Evolutionary conservation across 2,888 invertebrate species (phyloP), one percentile per base, ranked within the genome.

Genomic region (Julus scanicus): DNA sequence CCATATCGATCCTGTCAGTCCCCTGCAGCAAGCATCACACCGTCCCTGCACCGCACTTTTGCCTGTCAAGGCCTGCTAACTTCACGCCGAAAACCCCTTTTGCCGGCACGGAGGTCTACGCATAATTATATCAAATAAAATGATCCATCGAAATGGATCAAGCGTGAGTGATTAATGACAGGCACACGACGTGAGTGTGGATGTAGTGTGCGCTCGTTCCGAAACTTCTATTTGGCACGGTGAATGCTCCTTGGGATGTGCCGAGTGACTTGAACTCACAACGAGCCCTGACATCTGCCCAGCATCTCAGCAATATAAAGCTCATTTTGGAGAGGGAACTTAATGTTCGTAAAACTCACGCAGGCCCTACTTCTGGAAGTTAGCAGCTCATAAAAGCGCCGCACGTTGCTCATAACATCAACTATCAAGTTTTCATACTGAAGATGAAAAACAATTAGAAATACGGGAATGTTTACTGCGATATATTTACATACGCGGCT

Each of bases 111-210:
- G 37, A 80, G 80, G 80, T 80, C 80, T 13, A 13, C 9, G 80
- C 80, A 80, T 80, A 80, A 80, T 80, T 80, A 80, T 80, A 80
- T 80, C 80, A 80, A 80, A 80, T 80, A 37, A 80, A 80, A 80
- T 80, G 80, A 80, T 80, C 80, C 80, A 80, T 80, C 80, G 80
- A 80, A 80, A 80, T 80, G 80, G 37, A 80, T 80, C 80, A 37
- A 80, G 80, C 80, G 80, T 80, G 80, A 80, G 80, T 80, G 80
- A 80, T 80, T 80, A 80, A 80, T 80, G 80, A 37, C 80, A 80
- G 80, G 80, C 80, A 37, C 80, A 80, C 80, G 80, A 37, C 80
- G 80, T 11, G 11, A 80, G 80, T 80, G 80, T 80, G 80, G 37
- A 80, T 37, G 80, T 20, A 63, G 63, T 63, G 63, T n/a, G n/a